phyloP scores from a whole-genome alignment of 2,113 vertebrate genomes.

The Dinomys branickii region DNA sequence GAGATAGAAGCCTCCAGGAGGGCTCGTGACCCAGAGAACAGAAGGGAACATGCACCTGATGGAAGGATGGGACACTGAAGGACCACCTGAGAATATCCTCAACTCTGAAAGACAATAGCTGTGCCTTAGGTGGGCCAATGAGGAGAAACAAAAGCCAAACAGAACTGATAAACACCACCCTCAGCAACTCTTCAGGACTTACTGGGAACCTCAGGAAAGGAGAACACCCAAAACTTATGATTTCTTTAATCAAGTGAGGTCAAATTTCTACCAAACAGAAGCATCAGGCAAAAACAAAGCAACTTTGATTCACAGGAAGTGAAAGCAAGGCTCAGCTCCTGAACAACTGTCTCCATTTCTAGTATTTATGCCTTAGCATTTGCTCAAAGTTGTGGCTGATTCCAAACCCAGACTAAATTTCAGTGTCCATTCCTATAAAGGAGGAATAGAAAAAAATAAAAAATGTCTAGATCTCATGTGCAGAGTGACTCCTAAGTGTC shows the following conservation, averaged over 20 bases:
- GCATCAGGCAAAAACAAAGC: neutral
- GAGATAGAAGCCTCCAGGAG: neutral
- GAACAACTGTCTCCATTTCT: neutral
- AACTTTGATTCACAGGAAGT: neutral
- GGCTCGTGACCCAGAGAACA: neutral
- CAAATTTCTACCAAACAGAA: constrained; percentile 1
- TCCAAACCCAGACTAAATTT: neutral
- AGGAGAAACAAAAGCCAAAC: neutral
- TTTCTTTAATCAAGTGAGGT: neutral
- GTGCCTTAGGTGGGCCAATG: neutral
- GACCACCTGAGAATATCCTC: neutral
- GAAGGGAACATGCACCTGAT: neutral
- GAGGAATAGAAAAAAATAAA: neutral
- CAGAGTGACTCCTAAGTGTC: neutral
- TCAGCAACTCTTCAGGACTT: neutral
- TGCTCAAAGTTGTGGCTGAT: neutral
- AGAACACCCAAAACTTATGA: neutral
- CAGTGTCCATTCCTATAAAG: neutral
- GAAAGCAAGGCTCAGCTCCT: neutral
- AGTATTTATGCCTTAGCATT: neutral
- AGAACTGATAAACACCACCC: neutral
- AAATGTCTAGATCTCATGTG: neutral
- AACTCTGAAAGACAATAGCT: neutral
- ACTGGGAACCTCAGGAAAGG: neutral
- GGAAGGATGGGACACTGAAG: neutral